phyloP scores from a whole-genome alignment of 2,888 invertebrate genomes.

The Eupithecia pulchellata region DNA sequence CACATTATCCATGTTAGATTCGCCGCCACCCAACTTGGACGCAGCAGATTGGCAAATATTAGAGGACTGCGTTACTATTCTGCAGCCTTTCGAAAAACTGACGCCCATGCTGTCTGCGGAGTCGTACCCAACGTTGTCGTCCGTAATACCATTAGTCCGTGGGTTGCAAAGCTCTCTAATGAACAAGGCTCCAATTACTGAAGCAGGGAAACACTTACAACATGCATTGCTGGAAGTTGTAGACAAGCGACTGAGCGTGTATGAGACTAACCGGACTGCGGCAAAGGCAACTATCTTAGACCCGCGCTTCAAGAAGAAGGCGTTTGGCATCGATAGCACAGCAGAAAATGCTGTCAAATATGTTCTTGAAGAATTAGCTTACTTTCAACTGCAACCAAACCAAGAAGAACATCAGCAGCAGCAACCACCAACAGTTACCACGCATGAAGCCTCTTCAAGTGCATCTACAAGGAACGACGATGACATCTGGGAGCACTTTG shows the following conservation, averaged over 20 bases:
- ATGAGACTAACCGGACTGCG: slow-evolving; percentile 37
- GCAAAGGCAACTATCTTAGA: slow-evolving; percentile 8
- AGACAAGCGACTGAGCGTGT: slow-evolving; percentile 5
- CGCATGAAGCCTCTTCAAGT: neutral
- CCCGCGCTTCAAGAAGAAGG: no score
- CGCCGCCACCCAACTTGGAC: neutral
- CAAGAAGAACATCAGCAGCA: no score
- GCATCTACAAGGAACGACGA: no score
- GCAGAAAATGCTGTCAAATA: no score
- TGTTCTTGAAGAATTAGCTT: no score
- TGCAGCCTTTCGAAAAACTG: slow-evolving; percentile 45
- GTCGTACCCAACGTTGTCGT: slow-evolving; percentile 15
- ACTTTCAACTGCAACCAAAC: no score
- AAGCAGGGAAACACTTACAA: slow-evolving; percentile 8
- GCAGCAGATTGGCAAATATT: slow-evolving; percentile 12
- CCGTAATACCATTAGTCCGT: slow-evolving; percentile 1
- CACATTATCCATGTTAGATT: slow-evolving; percentile 30
- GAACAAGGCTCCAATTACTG: slow-evolving; percentile 5
- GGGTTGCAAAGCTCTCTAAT: slow-evolving; percentile 25
- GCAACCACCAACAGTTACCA: neutral
- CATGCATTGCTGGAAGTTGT: slow-evolving; percentile 1
- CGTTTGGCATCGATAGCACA: no score
- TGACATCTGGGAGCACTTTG: slow-evolving; percentile 7
- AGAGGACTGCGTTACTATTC: slow-evolving; percentile 40
- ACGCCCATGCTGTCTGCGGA: slow-evolving; percentile 47